Base-by-base conservation (phyloP, 1,140 invertebrate genomes). In the Agrilus planipennis region DNA sequence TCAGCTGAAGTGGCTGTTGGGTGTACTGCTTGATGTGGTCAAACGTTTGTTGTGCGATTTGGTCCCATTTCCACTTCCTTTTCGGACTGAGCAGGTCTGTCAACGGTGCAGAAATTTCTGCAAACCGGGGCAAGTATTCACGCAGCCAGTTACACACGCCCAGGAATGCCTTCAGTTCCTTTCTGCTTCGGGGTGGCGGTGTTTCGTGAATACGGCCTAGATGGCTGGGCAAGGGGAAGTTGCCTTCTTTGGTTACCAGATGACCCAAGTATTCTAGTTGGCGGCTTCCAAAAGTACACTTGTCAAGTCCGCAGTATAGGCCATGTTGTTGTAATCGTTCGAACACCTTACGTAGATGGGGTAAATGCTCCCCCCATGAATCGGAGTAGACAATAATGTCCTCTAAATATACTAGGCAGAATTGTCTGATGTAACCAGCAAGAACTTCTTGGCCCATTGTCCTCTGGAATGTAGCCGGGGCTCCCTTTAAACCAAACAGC, bases 1-100 rank as follows among this genome's bases (percentile, higher is more conserved):
- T 17, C 3, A 42, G 34, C n/a, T 27, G 4, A 17, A 42, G 19
- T 17, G 40, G 40, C n/a, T n/a, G n/a, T n/a, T n/a, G n/a, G n/a
- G n/a, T n/a, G n/a, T n/a, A n/a, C 23, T 9, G 23, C 23, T 12
- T 27, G 23, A 9, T 12, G 23, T 7, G 7, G 23, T 27, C 7
- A 7, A 12, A 27, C 7, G 23, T 7, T 27, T 27, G 7, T 12
- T 27, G 7, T 27, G 7, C 7, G 23, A 7, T 27, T 27, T 12
- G 7, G 23, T 12, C 12, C 7, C 12, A 12, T 27, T 12, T 9
- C 23, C 23, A 9, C 23, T 27, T 7, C 12, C 7, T 27, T 27
- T 27, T 27, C 23, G 7, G 23, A 27, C 23, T 27, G 7, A 27
- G 23, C 12, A 27, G 12, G 12, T 27, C 12, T 7, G 7, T 27